Base-by-base conservation (phyloP, 2,888 invertebrate species). In the Camponotus fellah region DNA sequence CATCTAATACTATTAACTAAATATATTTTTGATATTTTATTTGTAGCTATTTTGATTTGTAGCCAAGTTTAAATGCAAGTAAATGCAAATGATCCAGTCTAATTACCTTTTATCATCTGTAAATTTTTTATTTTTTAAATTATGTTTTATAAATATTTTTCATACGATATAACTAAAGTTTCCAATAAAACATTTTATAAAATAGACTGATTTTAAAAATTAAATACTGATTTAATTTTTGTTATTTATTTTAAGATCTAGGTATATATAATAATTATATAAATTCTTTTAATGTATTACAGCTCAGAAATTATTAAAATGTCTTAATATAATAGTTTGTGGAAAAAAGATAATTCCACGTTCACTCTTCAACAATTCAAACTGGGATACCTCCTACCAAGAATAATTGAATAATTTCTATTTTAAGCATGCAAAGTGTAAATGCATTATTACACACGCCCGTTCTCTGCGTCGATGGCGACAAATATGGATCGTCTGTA, bases 401-500 rank as follows among this genome's bases (percentile, higher is more conserved):
- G 40, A 5, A 69, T 77, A 77, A 69, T 69, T 77, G 37, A 53
- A 46, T 40, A 69, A 53, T 0, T 77, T 56, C 71, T 77, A 60
- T 37, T 60, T 74, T 71, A 46, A 46, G 40, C 49, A 21, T 12
- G 8, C 14, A 21, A 60, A 14, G 17, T n/a, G 34, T 66, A 79
- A 81, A 12, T 79, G 32, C 12, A n/a, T 37, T 37, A 21, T 40
- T 80, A n/a, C 40, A 40, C 17, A 43, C 64, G n/a, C 34, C 66
- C 21, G 75, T 21, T 53, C 66, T 32, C 40, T 40, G 40, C 64
- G 58, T 64, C 53, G 40, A 80, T 80, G 64, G 64, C 62, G 62
- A 77, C 81, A 56, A 81, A 81, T 81, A 79, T 79, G 79, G 79
- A 74, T 34, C 46, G 75, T 72, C 80, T 64, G 53, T 77, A 64